phyloP scores from a whole-genome alignment of 1,140 invertebrate genomes.

The Phymastichus coffea region DNA sequence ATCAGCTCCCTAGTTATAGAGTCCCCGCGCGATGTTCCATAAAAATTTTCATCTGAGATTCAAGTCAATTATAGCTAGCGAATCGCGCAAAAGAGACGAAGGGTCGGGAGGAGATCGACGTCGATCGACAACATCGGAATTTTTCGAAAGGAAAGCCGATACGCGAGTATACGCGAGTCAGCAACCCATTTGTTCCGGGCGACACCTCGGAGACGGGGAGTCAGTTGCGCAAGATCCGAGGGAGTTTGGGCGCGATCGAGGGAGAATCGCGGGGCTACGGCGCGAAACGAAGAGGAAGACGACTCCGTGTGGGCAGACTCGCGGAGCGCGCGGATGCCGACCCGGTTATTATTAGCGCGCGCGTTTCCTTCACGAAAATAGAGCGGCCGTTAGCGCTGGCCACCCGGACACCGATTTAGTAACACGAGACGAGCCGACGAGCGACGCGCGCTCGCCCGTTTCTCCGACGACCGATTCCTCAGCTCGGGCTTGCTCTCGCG shows the following conservation, averaged over 20 bases:
- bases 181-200: background rate
- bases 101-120: too few relatives aligned
- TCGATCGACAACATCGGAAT: background rate
- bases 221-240: background rate
- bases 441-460: too few relatives aligned
- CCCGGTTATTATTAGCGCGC: slow-evolving; percentile 51
- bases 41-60: too few relatives aligned
- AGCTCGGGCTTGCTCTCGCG: too few relatives aligned
- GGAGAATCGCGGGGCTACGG: background rate
- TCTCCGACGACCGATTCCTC: too few relatives aligned
- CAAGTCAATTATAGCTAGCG: too few relatives aligned
- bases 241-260: background rate
- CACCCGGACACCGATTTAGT: slow-evolving; percentile 46
- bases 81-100: too few relatives aligned
- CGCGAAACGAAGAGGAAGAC: background rate
- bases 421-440: slow-evolving; percentile 32
- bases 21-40: too few relatives aligned
- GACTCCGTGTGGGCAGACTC: too few relatives aligned
- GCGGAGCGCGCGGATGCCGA: too few relatives aligned
- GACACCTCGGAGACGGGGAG: background rate
- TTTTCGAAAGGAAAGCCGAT: slow-evolving; percentile 16
- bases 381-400: slow-evolving; percentile 41
- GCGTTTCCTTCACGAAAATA: slow-evolving; percentile 52
- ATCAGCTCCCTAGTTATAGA: too few relatives aligned
- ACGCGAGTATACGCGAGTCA: background rate